Evolutionary conservation across 2,113 vertebrate species (phyloP), one percentile per base, ranked within the genome.

Genomic region (Marcusenius ussheri): DNA sequence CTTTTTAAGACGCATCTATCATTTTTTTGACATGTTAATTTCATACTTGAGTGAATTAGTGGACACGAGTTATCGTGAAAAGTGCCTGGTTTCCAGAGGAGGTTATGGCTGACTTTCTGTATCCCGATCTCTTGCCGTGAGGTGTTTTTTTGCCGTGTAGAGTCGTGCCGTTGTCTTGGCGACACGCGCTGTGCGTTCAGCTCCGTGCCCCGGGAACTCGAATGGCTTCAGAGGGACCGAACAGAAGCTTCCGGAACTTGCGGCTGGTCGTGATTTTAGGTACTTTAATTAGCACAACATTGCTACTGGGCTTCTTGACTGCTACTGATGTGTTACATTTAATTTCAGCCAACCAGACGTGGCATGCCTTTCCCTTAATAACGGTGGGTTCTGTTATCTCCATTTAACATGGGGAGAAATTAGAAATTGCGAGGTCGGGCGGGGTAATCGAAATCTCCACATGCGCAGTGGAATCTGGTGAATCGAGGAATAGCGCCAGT

Each of bases 211-310:
- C 3, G 45, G 45, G 45, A 11, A 47, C 39, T 47, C 3, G 92
- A 93, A 91, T 89, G 91, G 89, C 39, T 90, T 93, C 88, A 90
- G 10, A 80, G 90, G 88, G 89, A 91, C 56, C 92, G 91, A 91
- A 91, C 53, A 88, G 74, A 58, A 31, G 24, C 35, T 39, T 13
- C 17, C 15, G 1, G 45, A 10, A 31, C 45, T 49, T 17, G 24
- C 91, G 74, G 74, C 90, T 89, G 90, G 89, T 51, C 47, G 49
- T 77, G 24, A 92, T 92, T 94, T 70, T 70, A 31, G 27, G 92
- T 93, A 93, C 31, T 94, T 94, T 92, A 88, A 94, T 94, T 94
- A 94, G 94, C 93, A 91, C 53, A 49, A 83, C 66, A 58, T 90
- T 88, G 90, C 91, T 91, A 88, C 56, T 88, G 91, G 90, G 89